Evolutionary conservation across 2,888 invertebrate species (phyloP), one percentile per base, ranked within the genome.

Genomic region (Aleiodes leptofemur): DNA sequence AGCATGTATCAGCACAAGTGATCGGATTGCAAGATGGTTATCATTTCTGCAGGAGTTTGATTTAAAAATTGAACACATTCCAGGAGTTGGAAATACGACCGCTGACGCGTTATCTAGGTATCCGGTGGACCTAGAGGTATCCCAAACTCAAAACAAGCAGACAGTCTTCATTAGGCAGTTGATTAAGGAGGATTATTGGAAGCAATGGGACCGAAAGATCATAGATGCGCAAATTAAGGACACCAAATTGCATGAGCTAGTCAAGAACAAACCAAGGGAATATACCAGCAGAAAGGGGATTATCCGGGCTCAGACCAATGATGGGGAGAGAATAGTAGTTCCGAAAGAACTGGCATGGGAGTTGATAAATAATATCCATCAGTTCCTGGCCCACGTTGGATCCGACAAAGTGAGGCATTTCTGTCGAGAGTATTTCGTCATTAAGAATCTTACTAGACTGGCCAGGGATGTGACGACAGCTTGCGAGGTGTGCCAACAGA

Each of bases 1-100:
- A 14, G 34, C 64, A 48, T 64, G 64, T 16, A n/a, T 64, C 5
- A 38, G 6, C 14, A 64, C 64, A 8, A 64, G 64, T 13, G 64
- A 64, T 14, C 64, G 64, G 8, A 64, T 64, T 31, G 64, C 64
- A 7, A 7, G 64, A 13, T 64, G 64, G 64, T 31, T 64, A 64
- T 64, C 64, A 64, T 64, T 64, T 31, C n/a, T 64, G 9, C 64
- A 64, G n/a, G 43, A 64, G 14, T 64, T 64, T n/a, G 13, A 64
- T 48, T 48, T 64, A n/a, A 64, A 6, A 38, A 38, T 64, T 38
- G 64, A 64, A 48, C 64, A 64, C 13, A 48, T 64, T 31, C 43
- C 43, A 4, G 64, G 64, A n/a, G 31, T 48, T n/a, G 16, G 64
- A 8, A 64, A 64, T 48, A 43, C 16, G 5, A 64, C 31, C 1